A percentile compares a stretch with the other conserved stretches of the same genome.
Evolutionary conservation across 2,888 invertebrate genomes (phyloP).

Genomic region (Heliconius charithonia): DNA sequence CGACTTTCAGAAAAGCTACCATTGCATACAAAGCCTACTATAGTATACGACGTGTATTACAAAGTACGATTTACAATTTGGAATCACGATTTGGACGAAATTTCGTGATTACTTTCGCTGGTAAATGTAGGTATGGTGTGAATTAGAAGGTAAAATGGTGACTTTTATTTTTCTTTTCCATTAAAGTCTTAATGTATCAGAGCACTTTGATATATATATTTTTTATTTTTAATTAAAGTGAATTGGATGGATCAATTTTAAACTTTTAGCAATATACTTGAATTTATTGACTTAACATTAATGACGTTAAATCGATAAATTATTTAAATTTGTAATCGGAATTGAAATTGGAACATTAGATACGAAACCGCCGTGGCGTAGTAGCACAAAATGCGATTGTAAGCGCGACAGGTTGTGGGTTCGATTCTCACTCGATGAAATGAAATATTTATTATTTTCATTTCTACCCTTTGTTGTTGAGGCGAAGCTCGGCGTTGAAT

Average conservation of each 20-base stretch:
- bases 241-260: neutral
- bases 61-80: neutral
- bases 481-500: no score
- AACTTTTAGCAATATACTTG: neutral
- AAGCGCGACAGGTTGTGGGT: no score
- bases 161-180: neutral
- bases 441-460: no score
- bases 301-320: neutral
- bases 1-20: slow-evolving; percentile 31
- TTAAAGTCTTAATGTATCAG: neutral
- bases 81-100: slow-evolving; percentile 26
- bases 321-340: slow-evolving; percentile 14
- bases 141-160: slow-evolving; percentile 13
- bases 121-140: slow-evolving; percentile 12
- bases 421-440: no score
- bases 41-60: slow-evolving; percentile 5
- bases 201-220: neutral
- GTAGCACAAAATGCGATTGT: no score
- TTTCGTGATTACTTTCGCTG: slow-evolving; percentile 23
- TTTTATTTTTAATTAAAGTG: neutral
- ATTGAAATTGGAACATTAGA: slow-evolving; percentile 1
- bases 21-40: slow-evolving; percentile 13
- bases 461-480: no score
- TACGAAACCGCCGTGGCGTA: no score
- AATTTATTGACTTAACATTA: no score